Conservation (phyloP, 2,888 invertebrate genomes). For the Lagria hirta region DNA sequence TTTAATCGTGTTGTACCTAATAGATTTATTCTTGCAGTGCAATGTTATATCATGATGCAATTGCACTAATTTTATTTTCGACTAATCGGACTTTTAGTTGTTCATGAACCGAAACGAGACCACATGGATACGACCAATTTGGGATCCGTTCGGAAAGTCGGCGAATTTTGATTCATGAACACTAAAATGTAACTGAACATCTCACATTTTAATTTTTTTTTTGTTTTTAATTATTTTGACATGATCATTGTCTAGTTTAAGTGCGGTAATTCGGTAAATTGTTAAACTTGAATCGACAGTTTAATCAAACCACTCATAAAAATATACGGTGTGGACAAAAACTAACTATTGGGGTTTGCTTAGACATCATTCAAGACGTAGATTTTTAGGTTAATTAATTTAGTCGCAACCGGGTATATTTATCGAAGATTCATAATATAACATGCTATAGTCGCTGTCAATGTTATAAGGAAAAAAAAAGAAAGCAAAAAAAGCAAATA, state of each 20-base stretch:
- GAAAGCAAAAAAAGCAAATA: constrained; percentile 32
- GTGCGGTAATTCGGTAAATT: constrained; percentile 39
- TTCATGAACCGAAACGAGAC: constrained; percentile 13
- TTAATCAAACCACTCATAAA: constrained; percentile 2
- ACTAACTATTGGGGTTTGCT: constrained; percentile 1
- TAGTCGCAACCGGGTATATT: constrained; percentile 36
- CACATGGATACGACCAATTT: constrained; percentile 7
- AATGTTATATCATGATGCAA: constrained; percentile 13
- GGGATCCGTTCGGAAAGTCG: constrained; percentile 12
- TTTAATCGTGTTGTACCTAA: constrained; percentile 24
- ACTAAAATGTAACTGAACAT: constrained; percentile 8
- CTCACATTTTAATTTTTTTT: constrained; percentile 13
- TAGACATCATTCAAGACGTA: constrained; percentile 8
- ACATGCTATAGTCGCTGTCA: constrained; percentile 27
- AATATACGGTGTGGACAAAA: neutral
- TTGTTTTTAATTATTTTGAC: constrained; percentile 9
- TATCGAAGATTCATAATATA: constrained; percentile 28
- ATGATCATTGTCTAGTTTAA: constrained; percentile 32
- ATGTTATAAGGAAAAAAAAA: constrained; percentile 27
- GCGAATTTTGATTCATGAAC: constrained; percentile 14
- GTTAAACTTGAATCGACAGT: constrained; percentile 26
- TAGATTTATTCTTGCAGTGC: constrained; percentile 29
- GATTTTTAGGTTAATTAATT: constrained; percentile 25
- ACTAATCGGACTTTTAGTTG: constrained; percentile 5
- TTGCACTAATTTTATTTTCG: neutral